Base-by-base conservation (phyloP, 1,140 invertebrate genomes). In the Chymomyza costata region DNA sequence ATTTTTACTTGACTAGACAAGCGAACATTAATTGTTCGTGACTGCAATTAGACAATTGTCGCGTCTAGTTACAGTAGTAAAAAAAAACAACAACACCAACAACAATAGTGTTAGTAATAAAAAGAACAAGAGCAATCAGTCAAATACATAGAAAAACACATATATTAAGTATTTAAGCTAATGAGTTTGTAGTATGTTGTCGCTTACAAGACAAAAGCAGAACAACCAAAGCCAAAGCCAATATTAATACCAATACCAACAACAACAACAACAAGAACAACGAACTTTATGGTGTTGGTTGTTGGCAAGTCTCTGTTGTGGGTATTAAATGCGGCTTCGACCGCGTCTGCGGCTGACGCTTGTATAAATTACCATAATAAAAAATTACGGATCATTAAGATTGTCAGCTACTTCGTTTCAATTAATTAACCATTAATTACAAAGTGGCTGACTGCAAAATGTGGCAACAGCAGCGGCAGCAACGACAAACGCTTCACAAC, bases 291-390 rank as follows among this genome's bases (percentile, higher is more conserved):
- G 73, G 73, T 78, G 71, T 76, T 76, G 71, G 65, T n/a, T 73
- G 69, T 60, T 74, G 57, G 30, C 10, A 10, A 5, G 37, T 7
- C 38, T 34, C 17, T 58, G 39, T 48, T 59, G 61, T 43, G 41
- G 55, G 49, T 43, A 47, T 43, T 52, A 18, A 52, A 17, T 63
- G 63, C 38, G 10, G 30, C 32, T 35, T 45, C 48, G 37, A 48
- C 37, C 35, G 50, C 30, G 14, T 40, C 18, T 25, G 18, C 50
- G 18, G 34, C 51, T 56, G 32, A n/a, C 31, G 67, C 73, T 80
- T 80, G 73, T 80, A 80, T 80, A 80, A 80, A 80, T 80, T 80
- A 80, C 74, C 73, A 80, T 80, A 80, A 80, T 80, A 80, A 80
- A 74, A 80, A 80, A 80, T 80, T 80, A 80, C 73, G 73, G 64